Percentiles rank a stretch among this genome's conserved stretches.
Evolutionary conservation across 2,113 vertebrate species (phyloP).

Genomic region (Periophthalmodon schlosseri): DNA sequence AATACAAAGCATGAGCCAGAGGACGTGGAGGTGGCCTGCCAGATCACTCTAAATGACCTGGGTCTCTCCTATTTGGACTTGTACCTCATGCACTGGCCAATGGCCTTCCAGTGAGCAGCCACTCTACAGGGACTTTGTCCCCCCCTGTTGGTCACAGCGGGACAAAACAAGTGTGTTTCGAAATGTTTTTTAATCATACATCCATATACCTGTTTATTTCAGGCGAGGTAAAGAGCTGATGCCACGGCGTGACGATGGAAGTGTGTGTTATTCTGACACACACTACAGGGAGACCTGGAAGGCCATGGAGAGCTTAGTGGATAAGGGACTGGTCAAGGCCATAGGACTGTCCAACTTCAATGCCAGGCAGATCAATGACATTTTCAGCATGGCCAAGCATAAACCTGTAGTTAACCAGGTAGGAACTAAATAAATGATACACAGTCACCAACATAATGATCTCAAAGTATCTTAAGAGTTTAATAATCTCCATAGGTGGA

Average conservation of each 20-base stretch:
- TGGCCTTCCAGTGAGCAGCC: conserved; percentile 75
- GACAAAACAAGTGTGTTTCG: too few relatives aligned
- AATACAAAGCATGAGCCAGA: conserved; percentile 77
- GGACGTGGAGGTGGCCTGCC: conserved; percentile 76
- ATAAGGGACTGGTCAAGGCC: conserved; percentile 73
- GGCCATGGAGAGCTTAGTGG: conserved; percentile 77
- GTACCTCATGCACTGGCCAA: conserved; percentile 82
- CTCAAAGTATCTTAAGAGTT: not conserved
- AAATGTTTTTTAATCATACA: not conserved
- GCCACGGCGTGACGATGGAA: conserved; percentile 72
- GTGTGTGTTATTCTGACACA: conserved; percentile 71
- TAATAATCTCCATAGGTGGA: conserved; percentile 65
- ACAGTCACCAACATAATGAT: not conserved
- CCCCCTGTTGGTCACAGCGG: not conserved
- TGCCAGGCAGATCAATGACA: conserved; percentile 71
- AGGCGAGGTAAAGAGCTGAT: conserved; percentile 73
- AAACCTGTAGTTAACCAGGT: conserved; percentile 78
- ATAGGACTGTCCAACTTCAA: conserved; percentile 80
- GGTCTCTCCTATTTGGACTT: conserved; percentile 74
- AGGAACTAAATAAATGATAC: not conserved
- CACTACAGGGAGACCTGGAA: conserved; percentile 78
- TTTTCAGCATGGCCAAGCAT: conserved; percentile 67
- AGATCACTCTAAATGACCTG: conserved; percentile 67
- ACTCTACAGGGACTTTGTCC: not conserved
- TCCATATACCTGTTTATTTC: conserved; percentile 12